A percentile compares a stretch with the other conserved stretches of the same genome.
phyloP scores from a whole-genome alignment of 2,797 vertebrate species.

The Helarctos malayanus region DNA sequence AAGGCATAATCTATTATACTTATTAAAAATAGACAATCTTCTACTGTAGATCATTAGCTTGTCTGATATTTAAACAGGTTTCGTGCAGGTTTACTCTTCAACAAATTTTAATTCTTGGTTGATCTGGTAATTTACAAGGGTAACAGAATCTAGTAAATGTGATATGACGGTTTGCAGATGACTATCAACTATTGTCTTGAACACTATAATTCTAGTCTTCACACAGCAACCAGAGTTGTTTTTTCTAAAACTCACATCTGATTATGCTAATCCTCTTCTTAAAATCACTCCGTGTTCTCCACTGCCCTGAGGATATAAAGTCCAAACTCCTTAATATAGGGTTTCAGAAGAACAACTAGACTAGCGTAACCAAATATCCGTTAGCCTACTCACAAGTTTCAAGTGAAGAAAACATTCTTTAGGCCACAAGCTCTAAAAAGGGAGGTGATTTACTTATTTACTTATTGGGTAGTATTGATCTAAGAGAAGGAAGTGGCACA shows the following conservation, averaged over 20 bases:
- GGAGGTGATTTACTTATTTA: not conserved
- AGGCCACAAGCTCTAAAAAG: not conserved
- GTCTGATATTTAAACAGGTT: not conserved
- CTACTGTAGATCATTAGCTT: not conserved
- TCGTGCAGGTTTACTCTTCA: not conserved
- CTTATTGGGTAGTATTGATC: not conserved
- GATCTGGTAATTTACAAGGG: not conserved
- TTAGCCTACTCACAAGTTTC: not conserved
- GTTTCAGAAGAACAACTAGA: not conserved
- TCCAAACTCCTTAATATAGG: not conserved
- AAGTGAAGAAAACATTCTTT: not conserved
- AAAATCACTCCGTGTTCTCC: not conserved
- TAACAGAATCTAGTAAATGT: not conserved
- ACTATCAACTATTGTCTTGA: not conserved
- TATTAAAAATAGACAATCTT: not conserved
- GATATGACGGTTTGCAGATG: not conserved
- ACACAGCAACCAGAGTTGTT: not conserved
- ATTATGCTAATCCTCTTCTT: not conserved
- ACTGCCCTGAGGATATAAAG: not conserved
- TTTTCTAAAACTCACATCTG: not conserved
- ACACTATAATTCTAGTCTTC: not conserved
- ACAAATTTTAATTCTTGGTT: not conserved
- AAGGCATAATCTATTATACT: not conserved
- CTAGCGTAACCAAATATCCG: not conserved
- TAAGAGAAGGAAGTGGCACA: not conserved